Evolutionary conservation across 2,888 invertebrate species (phyloP).

Genomic region (Unio pictorum): DNA sequence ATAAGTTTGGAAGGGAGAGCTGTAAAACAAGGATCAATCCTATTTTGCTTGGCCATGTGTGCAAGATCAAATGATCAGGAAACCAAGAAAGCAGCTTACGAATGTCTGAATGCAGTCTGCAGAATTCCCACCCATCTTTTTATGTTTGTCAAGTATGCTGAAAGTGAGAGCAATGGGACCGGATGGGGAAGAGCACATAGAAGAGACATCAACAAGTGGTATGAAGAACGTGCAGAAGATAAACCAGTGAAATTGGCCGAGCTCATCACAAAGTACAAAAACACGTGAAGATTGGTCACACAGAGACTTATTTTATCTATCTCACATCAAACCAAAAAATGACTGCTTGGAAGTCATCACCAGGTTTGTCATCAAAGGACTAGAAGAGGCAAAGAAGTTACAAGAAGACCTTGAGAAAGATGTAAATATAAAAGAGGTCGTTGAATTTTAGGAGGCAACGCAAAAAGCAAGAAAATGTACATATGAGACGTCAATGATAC

Average conservation of each 20-base stretch:
- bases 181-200: slow-evolving; percentile 80
- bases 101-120: slow-evolving; percentile 75
- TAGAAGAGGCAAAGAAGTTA: slow-evolving; percentile 45
- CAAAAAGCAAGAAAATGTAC: slow-evolving; percentile 54
- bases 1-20: slow-evolving; percentile 68
- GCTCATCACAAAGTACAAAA: slow-evolving; percentile 78
- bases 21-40: slow-evolving; percentile 72
- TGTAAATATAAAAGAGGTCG: slow-evolving; percentile 23
- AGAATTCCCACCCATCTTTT: slow-evolving; percentile 79
- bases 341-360: slow-evolving; percentile 39
- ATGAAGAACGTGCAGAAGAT: slow-evolving; percentile 64
- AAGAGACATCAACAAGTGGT: slow-evolving; percentile 79
- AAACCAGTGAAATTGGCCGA: slow-evolving; percentile 75
- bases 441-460: slow-evolving; percentile 57
- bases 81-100: slow-evolving; percentile 76
- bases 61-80: slow-evolving; percentile 71
- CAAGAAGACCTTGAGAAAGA: slow-evolving; percentile 19
- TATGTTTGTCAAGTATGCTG: slow-evolving; percentile 77
- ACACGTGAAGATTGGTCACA: slow-evolving; percentile 81
- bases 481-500: slow-evolving; percentile 42
- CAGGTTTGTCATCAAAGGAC: slow-evolving; percentile 49
- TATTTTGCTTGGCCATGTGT: slow-evolving; percentile 79
- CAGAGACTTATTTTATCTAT: slow-evolving; percentile 77
- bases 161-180: slow-evolving; percentile 71
- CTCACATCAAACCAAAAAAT: slow-evolving; percentile 46